Conservation (phyloP, 2,113 vertebrate species). For the Rallus limicola region DNA sequence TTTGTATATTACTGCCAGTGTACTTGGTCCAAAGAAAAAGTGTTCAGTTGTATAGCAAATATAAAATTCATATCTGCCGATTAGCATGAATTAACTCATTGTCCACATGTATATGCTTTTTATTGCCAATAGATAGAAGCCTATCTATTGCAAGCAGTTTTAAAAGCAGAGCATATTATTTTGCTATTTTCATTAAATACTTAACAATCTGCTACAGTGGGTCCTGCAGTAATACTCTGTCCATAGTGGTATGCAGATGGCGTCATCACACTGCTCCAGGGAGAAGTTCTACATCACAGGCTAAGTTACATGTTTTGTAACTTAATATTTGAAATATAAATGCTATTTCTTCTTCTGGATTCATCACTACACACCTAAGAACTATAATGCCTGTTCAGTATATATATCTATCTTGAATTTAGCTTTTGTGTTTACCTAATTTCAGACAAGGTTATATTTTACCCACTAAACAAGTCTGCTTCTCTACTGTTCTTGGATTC, state of each 20-base stretch:
- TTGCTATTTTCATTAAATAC: not conserved
- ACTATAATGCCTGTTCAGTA: not conserved
- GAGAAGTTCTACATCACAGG: not conserved
- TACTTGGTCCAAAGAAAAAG: not conserved
- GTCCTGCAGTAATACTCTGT: not conserved
- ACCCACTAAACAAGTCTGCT: not conserved
- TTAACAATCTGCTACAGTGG: not conserved
- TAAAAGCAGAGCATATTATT: not conserved
- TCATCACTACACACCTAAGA: not conserved
- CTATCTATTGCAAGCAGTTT: not conserved
- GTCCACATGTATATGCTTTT: not conserved
- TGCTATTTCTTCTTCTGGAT: not conserved
- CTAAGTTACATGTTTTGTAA: not conserved
- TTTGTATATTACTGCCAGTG: not conserved
- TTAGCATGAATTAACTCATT: not conserved
- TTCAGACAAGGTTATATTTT: not conserved
- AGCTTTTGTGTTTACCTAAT: not conserved
- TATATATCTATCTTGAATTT: not conserved
- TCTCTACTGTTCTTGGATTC: not conserved
- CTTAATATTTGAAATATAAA: not conserved
- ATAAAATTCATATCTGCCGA: not conserved
- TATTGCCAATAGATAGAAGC: not conserved
- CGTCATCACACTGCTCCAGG: not conserved
- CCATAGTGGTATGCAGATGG: not conserved
- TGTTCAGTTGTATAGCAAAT: not conserved